Evolutionary conservation across 2,888 invertebrate species (phyloP), one percentile per base, ranked within the genome.

Genomic region (Eupithecia vulgata): DNA sequence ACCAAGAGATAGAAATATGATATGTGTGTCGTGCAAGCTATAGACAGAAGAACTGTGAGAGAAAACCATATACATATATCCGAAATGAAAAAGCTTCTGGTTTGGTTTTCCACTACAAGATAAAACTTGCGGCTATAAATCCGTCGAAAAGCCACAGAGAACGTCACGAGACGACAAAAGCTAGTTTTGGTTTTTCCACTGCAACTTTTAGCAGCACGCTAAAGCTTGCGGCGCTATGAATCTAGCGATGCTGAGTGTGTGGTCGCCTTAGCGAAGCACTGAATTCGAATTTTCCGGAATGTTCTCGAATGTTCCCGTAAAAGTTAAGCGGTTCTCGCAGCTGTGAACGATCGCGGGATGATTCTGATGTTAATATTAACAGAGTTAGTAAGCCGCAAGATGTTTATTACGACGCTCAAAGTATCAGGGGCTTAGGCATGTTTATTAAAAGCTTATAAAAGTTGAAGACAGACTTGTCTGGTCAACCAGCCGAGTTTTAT

Each of bases 241-340:
- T 7, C 34, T 17, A 8, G 8, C 61, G 21, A 12, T 25, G 57
- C 57, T 57, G 57, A 61, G 61, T 61, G 34, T 61, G 61, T 17
- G 61, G 61, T 34, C 17, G 61, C 61, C 61, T 61, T 61, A 61
- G 8, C 34, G 7, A 34, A 61, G 17, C 61, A 61, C 61, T 61
- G 21, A 61, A 61, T 61, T 34, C 61, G 30, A 65, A 70, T 57
- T 65, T 65, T 30, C 65, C 65, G 13, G 25, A 57, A 57, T 57
- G 21, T 52, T 52, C 52, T 52, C 52, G 52, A 52, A 52, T 52
- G 57, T 25, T 57, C 13, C 25, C 52, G 65, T 70, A 30, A 70
- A 70, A 52, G 64, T 70, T 65, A 65, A 70, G 65, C 70, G 13
- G 52, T 70, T 66, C 40, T 68, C 34, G 61, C 61, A 61, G 61